phyloP scores from a whole-genome alignment of 2,888 invertebrate species.

The Trissolcus japonicus region DNA sequence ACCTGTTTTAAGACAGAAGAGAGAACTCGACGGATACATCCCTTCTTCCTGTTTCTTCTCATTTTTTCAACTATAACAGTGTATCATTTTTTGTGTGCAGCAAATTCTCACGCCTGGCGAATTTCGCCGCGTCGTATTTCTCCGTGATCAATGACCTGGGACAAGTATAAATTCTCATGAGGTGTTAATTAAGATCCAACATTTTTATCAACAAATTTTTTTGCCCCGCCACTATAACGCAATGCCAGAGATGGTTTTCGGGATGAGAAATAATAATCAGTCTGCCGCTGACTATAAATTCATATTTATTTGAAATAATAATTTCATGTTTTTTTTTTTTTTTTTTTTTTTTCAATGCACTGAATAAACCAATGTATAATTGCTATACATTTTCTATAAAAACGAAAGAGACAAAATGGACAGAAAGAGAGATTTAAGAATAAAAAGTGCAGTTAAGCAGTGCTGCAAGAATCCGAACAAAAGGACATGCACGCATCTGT shows the following conservation, averaged over 20 bases:
- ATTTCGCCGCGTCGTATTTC: constrained; percentile 27
- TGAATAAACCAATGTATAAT: constrained; percentile 34
- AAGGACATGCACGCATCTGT: not conserved
- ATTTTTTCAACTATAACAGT: constrained; percentile 55
- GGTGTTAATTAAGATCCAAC: constrained; percentile 36
- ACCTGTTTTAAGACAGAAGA: constrained; percentile 51
- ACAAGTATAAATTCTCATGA: constrained; percentile 34
- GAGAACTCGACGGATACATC: constrained; percentile 59
- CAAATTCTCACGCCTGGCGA: constrained; percentile 37
- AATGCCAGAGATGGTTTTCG: too few relatives aligned
- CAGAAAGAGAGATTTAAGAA: constrained; percentile 11
- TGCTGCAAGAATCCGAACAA: constrained; percentile 15
- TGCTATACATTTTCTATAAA: constrained; percentile 29
- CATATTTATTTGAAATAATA: constrained; percentile 39
- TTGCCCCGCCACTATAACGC: too few relatives aligned
- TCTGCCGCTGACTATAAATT: constrained; percentile 25
- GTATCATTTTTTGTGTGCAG: constrained; percentile 39
- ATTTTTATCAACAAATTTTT: not conserved
- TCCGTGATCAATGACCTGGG: constrained; percentile 37
- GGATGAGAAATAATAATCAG: constrained; percentile 1
- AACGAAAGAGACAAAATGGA: constrained; percentile 24
- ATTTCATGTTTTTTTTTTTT: constrained; percentile 16
- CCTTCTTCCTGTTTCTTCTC: constrained; percentile 54
- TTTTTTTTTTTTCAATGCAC: constrained; percentile 10
- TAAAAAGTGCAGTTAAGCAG: constrained; percentile 45